Evolutionary conservation across 1,140 invertebrate genomes (phyloP), one percentile per base, ranked within the genome.

Genomic region (Zaprionus gabonicus): DNA sequence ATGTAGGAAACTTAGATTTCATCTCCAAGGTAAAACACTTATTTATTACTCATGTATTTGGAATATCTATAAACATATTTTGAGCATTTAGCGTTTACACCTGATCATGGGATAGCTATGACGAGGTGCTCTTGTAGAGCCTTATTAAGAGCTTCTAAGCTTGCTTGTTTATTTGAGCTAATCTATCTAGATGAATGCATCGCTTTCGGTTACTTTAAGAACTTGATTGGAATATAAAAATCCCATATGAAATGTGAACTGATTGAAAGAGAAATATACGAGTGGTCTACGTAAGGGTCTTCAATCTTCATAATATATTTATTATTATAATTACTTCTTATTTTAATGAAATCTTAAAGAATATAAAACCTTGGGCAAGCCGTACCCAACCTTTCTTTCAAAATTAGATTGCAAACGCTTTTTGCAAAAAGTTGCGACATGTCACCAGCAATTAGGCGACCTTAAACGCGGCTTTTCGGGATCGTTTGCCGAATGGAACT

Each of bases 401-500:
- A 68, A 46, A 41, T 41, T 41, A 41, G 12, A 41, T 70, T 49
- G 44, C 23, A 41, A 69, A 65, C 64, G 55, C 25, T 55, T 15
- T n/a, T 51, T 58, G 38, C 59, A 57, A 64, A 55, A 63, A 75
- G 57, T 65, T 60, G 41, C 64, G 68, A 71, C 34, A 71, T 64
- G 60, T 51, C 60, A 34, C 36, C 20, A 23, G 59, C 53, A 70
- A 68, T 51, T 34, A 62, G n/a, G 57, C 71, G 83, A 88, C 83
- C 83, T 88, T 88, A 88, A 78, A 80, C 57, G 36, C 77, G 74
- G 77, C 55, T 87, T 88, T 87, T 75, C 69, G 60, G 51, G 56
- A 83, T 56, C 73, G 74, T 79, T 78, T 87, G 78, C 77, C 85
- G 88, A 87, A 88, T 84, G 81, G 60, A 62, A 66, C 63, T 72